Percentiles rank a stretch among this genome's conserved stretches.
Evolutionary conservation across 2,888 invertebrate species (phyloP).

Genomic region (Drosophila colorata): DNA sequence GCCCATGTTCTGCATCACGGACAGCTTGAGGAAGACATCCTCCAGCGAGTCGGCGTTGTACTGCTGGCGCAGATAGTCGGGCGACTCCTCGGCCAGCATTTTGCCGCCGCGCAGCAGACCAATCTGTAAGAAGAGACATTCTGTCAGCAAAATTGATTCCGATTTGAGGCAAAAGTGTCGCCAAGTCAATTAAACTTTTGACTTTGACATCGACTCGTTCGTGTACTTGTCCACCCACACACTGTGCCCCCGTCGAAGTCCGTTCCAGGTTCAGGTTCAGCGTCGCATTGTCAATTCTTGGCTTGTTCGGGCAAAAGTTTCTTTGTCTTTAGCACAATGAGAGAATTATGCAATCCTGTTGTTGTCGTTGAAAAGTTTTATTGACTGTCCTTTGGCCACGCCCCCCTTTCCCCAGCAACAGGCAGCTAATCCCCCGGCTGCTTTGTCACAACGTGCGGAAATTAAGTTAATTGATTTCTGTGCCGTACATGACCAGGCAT

Average conservation of each 20-base stretch:
- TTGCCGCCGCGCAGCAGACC: slow-evolving; percentile 93
- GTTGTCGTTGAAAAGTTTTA: slow-evolving; percentile 73
- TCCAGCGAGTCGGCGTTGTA: slow-evolving; percentile 91
- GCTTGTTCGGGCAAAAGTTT: slow-evolving; percentile 46
- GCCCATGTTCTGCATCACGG: slow-evolving; percentile 92
- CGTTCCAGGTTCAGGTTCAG: no score
- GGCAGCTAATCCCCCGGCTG: slow-evolving; percentile 40
- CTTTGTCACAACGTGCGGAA: slow-evolving; percentile 82
- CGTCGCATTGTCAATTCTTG: slow-evolving; percentile 11
- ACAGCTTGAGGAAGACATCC: slow-evolving; percentile 92
- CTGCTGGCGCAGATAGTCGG: slow-evolving; percentile 89
- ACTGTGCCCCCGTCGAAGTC: no score
- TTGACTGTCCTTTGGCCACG: slow-evolving; percentile 60
- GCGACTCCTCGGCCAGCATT: slow-evolving; percentile 94
- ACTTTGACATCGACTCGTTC: slow-evolving; percentile 49
- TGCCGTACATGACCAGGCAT: slow-evolving; percentile 81
- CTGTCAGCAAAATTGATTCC: slow-evolving; percentile 60
- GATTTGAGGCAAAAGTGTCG: slow-evolving; percentile 59
- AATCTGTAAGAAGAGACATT: slow-evolving; percentile 86
- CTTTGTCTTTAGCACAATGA: slow-evolving; percentile 36
- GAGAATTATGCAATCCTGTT: slow-evolving; percentile 72
- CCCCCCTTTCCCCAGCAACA: not conserved
- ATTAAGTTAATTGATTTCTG: slow-evolving; percentile 85
- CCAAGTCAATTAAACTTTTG: slow-evolving; percentile 76
- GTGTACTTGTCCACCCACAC: slow-evolving; percentile 5